Evolutionary conservation across 2,113 vertebrate genomes (phyloP).

Genomic region (Rhinoderma darwinii): DNA sequence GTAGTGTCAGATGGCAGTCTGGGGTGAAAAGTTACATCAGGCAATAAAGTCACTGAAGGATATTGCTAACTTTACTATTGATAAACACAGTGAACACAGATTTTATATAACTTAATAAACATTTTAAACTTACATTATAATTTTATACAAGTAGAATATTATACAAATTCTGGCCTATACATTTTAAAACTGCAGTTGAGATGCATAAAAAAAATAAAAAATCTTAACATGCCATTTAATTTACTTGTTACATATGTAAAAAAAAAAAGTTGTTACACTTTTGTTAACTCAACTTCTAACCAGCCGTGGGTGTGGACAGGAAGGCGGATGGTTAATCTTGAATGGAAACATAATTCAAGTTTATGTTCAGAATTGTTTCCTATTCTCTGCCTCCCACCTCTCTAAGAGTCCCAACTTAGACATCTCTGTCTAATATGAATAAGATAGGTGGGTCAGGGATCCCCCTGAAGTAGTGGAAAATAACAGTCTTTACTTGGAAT

Average conservation of each 20-base stretch:
- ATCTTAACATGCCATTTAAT: background rate
- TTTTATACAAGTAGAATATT: no score
- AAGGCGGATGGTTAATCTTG: background rate
- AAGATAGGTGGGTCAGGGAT: constrained; percentile 45
- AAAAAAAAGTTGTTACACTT: background rate
- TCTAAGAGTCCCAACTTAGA: constrained; percentile 38
- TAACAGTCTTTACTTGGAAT: constrained; percentile 34
- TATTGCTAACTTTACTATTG: no score
- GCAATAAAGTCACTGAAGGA: no score
- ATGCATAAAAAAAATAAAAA: background rate
- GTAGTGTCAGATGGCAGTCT: no score
- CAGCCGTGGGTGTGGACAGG: constrained; percentile 43
- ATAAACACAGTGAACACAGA: no score
- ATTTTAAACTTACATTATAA: no score
- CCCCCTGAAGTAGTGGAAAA: constrained; percentile 46
- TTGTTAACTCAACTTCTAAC: constrained; percentile 27
- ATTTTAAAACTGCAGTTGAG: background rate
- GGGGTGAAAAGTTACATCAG: no score
- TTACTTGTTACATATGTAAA: background rate
- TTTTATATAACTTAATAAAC: no score
- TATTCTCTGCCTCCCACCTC: constrained; percentile 30
- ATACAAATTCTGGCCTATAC: background rate
- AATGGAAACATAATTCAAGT: constrained; percentile 46
- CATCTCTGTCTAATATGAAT: constrained; percentile 40
- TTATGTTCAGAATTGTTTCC: constrained; percentile 52